Base-by-base conservation (phyloP, 2,113 vertebrate genomes). In the Hydrochoerus hydrochaeris region DNA sequence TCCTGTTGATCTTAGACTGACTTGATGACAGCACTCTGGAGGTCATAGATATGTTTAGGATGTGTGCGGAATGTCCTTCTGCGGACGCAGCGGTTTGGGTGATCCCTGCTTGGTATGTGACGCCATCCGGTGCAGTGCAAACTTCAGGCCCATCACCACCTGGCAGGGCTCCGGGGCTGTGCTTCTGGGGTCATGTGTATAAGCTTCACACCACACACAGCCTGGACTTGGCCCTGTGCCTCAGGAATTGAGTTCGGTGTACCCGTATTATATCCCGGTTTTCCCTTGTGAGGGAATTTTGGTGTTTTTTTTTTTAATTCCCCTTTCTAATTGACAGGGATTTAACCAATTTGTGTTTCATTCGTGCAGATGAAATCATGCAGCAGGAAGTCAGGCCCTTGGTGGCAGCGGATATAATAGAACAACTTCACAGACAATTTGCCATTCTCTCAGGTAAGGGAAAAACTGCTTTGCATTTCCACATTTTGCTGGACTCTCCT, bases 301-400 rank as follows among this genome's bases (percentile, higher is more conserved):
- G 41, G 46, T 49, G 46, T 52, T 52, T 52, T 52, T 52, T 6
- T 87, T 88, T 96, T 71, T 60, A 24, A 26, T 75, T 83, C 77
- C 7, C 77, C 32, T 88, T 75, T 67, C 30, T 91, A 44, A 77
- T 88, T 30, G 90, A 49, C 12, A 73, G 57, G 5, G 49, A 13
- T 94, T 96, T 96, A 95, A 97, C 73, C 96, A 92, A 96, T 96
- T 69, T 38, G 30, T 82, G 91, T 94, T 97, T 97, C 95, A 19
- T 96, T 97, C 97, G 78, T 95, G 35, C 98, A 99, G 99, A 99
- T 99, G 99, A 99, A 98, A 99, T 99, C 97, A 99, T 99, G 99
- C 99, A 99, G 98, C 99, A 99, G 98, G 99, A 99, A 96, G 99
- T 99, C 97, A 98, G 99, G 97, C 99, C 99, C 3, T 98, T 99